Conservation (phyloP, 2,113 vertebrate species). For the Shinisaurus crocodilurus region DNA sequence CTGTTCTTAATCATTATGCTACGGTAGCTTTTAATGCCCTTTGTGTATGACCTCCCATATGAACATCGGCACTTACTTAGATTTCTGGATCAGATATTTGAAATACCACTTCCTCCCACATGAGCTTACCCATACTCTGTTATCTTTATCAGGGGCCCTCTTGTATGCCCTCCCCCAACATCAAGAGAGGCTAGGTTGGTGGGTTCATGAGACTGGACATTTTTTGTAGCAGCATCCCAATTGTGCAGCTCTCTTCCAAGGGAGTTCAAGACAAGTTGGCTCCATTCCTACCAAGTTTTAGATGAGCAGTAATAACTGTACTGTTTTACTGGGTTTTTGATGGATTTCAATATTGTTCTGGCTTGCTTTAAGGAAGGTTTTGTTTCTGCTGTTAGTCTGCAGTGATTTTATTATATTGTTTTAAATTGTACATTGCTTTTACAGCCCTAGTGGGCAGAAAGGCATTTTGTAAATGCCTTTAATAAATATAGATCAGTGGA, state of each 20-base stretch:
- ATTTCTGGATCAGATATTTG: not conserved
- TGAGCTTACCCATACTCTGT: not conserved
- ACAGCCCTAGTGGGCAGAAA: not conserved
- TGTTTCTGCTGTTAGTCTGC: not conserved
- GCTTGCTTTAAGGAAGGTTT: not conserved
- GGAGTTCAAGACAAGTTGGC: not conserved
- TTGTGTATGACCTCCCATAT: not conserved
- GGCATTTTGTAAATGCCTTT: not conserved
- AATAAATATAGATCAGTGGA: not conserved
- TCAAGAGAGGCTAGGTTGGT: no score
- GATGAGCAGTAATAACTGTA: not conserved
- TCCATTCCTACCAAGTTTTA: not conserved
- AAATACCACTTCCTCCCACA: not conserved
- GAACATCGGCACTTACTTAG: no score
- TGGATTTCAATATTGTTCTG: not conserved
- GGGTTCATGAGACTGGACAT: not conserved
- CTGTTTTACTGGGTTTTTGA: not conserved
- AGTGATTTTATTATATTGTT: not conserved
- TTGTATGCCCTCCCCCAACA: not conserved
- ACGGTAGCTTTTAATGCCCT: not conserved
- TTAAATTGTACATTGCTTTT: not conserved
- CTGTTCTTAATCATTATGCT: not conserved
- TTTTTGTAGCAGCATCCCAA: not conserved
- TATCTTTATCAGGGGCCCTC: not conserved
- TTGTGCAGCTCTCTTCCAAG: no score